These are phyloP conservation scores for Bursaphelenchus mucronatus DNA, from an alignment of 1,140 invertebrate genomes.

Conservation along the genomic window DNA sequence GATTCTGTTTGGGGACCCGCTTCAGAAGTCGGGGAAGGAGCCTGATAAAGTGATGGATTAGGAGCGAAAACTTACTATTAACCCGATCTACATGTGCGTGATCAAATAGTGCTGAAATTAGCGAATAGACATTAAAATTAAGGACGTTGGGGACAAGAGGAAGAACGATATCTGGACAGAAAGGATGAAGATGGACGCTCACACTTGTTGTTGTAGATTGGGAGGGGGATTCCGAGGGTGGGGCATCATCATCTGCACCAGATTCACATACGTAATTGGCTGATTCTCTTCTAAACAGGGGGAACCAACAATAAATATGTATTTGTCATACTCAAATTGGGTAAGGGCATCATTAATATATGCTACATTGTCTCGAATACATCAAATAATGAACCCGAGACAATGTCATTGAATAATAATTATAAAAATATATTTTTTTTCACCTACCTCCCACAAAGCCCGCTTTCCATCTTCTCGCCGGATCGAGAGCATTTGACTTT, in stretches of 20 bases:
- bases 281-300: conserved; percentile 11
- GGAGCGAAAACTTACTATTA: too few species aligned
- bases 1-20: too few species aligned
- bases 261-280: conserved; percentile 10
- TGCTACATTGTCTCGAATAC: background rate
- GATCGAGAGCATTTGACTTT: conserved; percentile 10
- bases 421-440: conserved; percentile 1
- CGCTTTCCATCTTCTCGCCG: conserved; percentile 20
- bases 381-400: background rate
- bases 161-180: background rate
- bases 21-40: too few species aligned
- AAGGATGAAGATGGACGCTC: background rate
- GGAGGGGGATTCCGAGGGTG: conserved; percentile 3
- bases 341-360: too few species aligned
- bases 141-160: background rate
- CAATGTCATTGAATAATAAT: background rate
- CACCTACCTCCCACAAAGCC: conserved; percentile 26
- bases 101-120: conserved; percentile 11
- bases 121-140: background rate
- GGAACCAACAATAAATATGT: background rate
- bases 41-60: too few species aligned
- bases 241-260: conserved; percentile 8
- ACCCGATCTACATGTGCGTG: background rate
- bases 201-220: conserved; percentile 9
- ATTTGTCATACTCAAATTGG: background rate